Conservation (phyloP, 2,888 invertebrate genomes). For the Nomada flava region DNA sequence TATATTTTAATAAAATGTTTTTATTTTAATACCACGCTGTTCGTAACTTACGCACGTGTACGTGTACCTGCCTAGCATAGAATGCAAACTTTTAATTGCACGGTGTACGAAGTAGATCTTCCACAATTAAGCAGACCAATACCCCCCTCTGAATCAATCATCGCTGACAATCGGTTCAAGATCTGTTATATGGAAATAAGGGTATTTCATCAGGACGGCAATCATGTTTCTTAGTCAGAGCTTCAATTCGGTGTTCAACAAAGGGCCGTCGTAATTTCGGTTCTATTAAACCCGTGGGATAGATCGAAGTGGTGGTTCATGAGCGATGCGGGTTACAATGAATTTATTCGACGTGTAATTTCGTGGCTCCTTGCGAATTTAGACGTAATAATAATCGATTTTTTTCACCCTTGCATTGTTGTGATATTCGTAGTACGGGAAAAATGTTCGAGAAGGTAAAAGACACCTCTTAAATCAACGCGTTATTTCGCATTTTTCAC, state of each 20-base stretch:
- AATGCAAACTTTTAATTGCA: background rate
- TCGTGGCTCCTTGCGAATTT: no score
- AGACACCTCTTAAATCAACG: no score
- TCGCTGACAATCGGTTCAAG: background rate
- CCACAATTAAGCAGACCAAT: background rate
- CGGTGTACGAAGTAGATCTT: background rate
- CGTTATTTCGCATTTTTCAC: background rate
- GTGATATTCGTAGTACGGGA: no score
- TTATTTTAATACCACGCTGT: no score
- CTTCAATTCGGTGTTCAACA: constrained; percentile 3
- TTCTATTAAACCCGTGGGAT: constrained; percentile 43
- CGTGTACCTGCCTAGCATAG: no score
- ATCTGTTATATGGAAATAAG: background rate
- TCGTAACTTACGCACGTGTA: background rate
- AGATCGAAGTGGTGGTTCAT: constrained; percentile 22
- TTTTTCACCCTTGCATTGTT: background rate
- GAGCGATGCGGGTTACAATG: constrained; percentile 45
- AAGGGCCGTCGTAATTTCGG: constrained; percentile 36
- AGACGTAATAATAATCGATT: background rate
- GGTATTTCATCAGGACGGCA: background rate
- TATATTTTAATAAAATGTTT: background rate
- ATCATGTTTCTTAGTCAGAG: background rate
- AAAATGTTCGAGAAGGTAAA: no score
- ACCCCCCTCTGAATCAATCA: background rate
- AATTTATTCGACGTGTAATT: constrained; percentile 34